Evolutionary conservation across 2,113 vertebrate genomes (phyloP).

Genomic region (Prochilodus magdalenae): DNA sequence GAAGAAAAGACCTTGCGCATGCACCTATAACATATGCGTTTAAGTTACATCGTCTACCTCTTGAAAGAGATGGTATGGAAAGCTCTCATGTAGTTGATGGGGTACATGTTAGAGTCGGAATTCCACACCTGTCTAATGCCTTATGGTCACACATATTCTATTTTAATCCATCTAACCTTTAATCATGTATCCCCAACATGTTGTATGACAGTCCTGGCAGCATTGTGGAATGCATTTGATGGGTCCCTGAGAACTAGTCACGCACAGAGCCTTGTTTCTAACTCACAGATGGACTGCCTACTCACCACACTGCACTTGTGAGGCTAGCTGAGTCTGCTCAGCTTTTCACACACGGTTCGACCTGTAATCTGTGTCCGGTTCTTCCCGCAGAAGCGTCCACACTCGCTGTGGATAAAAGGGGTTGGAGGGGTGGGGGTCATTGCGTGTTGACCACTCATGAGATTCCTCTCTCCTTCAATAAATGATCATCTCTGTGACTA

Average conservation of each 20-base stretch:
- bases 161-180: conserved; percentile 21
- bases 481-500: conserved; percentile 40
- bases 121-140: conserved; percentile 74
- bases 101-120: conserved; percentile 64
- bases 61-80: conserved; percentile 62
- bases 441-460: conserved; percentile 27
- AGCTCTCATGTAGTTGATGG: conserved; percentile 20
- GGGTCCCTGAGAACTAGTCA: conserved; percentile 19
- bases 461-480: conserved; percentile 46
- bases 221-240: conserved; percentile 25
- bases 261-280: conserved; percentile 33
- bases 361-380: conserved; percentile 34
- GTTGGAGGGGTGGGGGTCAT: conserved; percentile 7
- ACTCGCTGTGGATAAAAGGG: background rate
- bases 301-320: conserved; percentile 16
- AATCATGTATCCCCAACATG: conserved; percentile 9
- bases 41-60: conserved; percentile 76
- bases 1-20: conserved; percentile 32
- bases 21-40: conserved; percentile 50
- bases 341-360: conserved; percentile 36
- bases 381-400: conserved; percentile 22
- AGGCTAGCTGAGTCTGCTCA: conserved; percentile 37
- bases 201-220: conserved; percentile 26
- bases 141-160: conserved; percentile 65
- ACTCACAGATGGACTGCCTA: conserved; percentile 19